Percentiles rank a stretch among this genome's conserved stretches.
Conservation (phyloP, 2,113 vertebrate genomes). For the Apteryx mantelli region DNA sequence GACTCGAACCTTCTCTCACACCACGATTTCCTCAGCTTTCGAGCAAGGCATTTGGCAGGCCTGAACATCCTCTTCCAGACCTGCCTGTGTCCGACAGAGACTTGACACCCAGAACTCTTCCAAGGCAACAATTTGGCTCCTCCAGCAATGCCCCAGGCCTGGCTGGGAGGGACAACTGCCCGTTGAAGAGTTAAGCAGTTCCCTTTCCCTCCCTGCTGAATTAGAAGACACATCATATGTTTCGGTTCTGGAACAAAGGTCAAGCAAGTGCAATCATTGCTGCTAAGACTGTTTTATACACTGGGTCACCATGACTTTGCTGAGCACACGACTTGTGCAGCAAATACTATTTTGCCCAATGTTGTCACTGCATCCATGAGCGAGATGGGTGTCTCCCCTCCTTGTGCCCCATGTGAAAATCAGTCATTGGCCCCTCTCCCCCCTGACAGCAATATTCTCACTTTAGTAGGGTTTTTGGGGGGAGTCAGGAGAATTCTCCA, state of each 20-base stretch:
- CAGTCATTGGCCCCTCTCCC: not conserved
- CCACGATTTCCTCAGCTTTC: not conserved
- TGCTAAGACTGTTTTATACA: not conserved
- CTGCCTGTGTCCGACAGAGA: not conserved
- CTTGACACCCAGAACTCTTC: not conserved
- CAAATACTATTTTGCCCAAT: slow-evolving; percentile 23
- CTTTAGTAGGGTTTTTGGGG: not conserved
- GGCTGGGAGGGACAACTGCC: not conserved
- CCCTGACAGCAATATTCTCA: not conserved
- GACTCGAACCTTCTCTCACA: not conserved
- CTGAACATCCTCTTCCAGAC: not conserved
- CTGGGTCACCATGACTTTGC: slow-evolving; percentile 40
- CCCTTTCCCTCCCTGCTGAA: not conserved
- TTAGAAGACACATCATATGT: not conserved
- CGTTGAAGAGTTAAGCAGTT: not conserved
- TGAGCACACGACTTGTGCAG: not conserved
- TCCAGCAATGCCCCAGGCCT: rapidly evolving
- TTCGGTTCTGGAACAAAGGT: slow-evolving; percentile 23
- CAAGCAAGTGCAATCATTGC: not conserved
- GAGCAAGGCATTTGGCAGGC: not conserved
- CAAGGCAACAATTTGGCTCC: rapidly evolving
- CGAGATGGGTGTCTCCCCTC: not conserved
- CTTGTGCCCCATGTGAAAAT: not conserved
- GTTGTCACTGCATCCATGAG: slow-evolving; percentile 5
- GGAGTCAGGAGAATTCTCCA: not conserved